These are phyloP conservation scores for Thera obeliscata DNA, from an alignment of 2,888 invertebrate genomes.

Conservation along the genomic window DNA sequence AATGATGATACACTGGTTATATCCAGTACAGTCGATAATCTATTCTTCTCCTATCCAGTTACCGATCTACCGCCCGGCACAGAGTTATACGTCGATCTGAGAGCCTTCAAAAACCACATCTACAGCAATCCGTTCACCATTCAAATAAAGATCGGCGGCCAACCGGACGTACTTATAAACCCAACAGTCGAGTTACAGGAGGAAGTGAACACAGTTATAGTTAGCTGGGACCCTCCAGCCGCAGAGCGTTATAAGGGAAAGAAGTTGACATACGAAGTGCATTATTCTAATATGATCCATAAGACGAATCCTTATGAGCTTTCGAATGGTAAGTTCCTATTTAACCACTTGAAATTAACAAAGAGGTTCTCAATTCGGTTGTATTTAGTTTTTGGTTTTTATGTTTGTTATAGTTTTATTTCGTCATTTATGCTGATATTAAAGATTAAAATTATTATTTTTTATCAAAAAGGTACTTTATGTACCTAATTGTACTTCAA, in stretches of 20 bases:
- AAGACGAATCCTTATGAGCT: conserved; percentile 69
- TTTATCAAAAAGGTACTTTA: no score
- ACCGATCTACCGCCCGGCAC: conserved; percentile 82
- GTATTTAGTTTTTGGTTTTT: no score
- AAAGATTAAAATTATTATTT: no score
- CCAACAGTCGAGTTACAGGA: conserved; percentile 79
- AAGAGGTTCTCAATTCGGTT: no score
- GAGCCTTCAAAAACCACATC: conserved; percentile 84
- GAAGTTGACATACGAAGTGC: conserved; percentile 86
- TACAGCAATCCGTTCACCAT: conserved; percentile 81
- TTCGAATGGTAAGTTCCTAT: conserved; percentile 79
- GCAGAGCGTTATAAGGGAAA: conserved; percentile 76
- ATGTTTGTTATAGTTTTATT: no score
- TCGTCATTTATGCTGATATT: no score
- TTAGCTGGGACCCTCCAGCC: conserved; percentile 87
- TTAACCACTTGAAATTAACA: background rate
- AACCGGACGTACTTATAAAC: conserved; percentile 78
- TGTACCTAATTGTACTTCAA: no score
- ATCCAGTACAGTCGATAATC: background rate
- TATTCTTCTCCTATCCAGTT: conserved; percentile 60
- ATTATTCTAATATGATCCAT: conserved; percentile 85
- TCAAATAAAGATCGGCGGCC: conserved; percentile 76
- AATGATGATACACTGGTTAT: no score
- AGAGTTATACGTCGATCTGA: conserved; percentile 83
- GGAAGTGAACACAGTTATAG: conserved; percentile 85